Evolutionary conservation across 2,797 vertebrate genomes (phyloP).

Genomic region (Cossypha niveicapilla): DNA sequence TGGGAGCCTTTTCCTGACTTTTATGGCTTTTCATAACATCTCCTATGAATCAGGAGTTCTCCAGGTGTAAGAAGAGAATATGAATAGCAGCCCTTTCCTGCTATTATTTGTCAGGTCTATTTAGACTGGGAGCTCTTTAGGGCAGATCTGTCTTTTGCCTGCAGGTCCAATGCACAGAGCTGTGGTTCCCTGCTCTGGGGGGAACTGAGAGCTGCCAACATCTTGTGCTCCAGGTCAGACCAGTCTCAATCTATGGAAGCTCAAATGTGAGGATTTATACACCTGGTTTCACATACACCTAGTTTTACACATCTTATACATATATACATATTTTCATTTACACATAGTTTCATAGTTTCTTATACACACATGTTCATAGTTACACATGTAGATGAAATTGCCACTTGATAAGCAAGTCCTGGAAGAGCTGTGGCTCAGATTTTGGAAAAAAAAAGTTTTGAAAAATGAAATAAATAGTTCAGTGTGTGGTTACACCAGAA

Average conservation of each 20-base stretch:
- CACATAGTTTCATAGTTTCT: too few relatives aligned
- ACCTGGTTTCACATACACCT: not conserved
- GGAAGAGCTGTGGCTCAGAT: not conserved
- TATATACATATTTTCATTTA: too few relatives aligned
- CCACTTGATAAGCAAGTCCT: not conserved
- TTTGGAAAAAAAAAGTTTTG: not conserved
- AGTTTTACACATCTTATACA: too few relatives aligned
- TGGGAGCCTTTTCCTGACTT: slow-evolving; percentile 9
- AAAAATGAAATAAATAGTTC: not conserved
- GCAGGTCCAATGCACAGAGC: not conserved
- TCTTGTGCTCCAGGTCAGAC: not conserved
- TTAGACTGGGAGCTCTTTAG: not conserved
- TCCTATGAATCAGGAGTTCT: not conserved
- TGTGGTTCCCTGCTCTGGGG: not conserved
- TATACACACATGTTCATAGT: too few relatives aligned
- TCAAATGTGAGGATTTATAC: not conserved
- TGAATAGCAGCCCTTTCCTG: not conserved
- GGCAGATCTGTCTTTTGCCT: not conserved
- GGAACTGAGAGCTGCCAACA: not conserved
- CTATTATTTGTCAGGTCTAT: not conserved
- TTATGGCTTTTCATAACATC: slow-evolving; percentile 20
- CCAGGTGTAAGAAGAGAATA: not conserved
- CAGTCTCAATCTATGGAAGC: not conserved
- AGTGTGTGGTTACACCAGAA: not conserved
- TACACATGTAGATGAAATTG: not conserved